phyloP scores from a whole-genome alignment of 2,113 vertebrate genomes.

The Desmodus rotundus region DNA sequence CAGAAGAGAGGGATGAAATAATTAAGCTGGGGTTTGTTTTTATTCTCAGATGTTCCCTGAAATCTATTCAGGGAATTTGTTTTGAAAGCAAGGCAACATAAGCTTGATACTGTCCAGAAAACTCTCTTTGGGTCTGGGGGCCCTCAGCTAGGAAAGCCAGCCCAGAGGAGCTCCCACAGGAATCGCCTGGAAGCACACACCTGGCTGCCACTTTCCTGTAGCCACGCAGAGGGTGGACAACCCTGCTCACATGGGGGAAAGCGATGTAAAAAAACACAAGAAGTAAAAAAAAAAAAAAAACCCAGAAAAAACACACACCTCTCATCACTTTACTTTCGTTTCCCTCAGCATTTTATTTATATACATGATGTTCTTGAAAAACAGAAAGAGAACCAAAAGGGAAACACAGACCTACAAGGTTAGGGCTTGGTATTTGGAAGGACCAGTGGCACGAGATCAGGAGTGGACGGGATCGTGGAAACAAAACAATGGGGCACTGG shows the following conservation, averaged over 20 bases:
- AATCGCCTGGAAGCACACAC: background rate
- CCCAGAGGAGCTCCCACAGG: background rate
- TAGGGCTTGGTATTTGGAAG: background rate
- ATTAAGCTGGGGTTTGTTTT: background rate
- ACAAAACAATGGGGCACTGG: background rate
- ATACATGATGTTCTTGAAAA: conserved; percentile 67
- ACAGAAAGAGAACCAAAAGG: conserved; percentile 38
- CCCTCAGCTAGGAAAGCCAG: background rate
- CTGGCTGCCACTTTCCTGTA: background rate
- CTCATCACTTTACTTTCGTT: conserved; percentile 64
- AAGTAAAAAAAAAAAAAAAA: background rate
- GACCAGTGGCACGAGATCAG: background rate
- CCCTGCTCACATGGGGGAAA: background rate
- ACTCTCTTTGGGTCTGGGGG: background rate
- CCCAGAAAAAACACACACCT: background rate
- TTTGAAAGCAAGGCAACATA: background rate
- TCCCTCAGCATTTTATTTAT: conserved; percentile 68
- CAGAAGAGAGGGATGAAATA: background rate
- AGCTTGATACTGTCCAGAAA: background rate
- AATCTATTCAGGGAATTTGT: background rate
- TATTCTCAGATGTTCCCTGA: background rate
- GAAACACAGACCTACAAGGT: background rate
- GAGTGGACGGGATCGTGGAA: background rate
- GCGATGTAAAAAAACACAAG: background rate
- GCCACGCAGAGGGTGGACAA: background rate